Evolutionary conservation across 1,140 invertebrate genomes (phyloP).

Genomic region (Periplaneta americana): DNA sequence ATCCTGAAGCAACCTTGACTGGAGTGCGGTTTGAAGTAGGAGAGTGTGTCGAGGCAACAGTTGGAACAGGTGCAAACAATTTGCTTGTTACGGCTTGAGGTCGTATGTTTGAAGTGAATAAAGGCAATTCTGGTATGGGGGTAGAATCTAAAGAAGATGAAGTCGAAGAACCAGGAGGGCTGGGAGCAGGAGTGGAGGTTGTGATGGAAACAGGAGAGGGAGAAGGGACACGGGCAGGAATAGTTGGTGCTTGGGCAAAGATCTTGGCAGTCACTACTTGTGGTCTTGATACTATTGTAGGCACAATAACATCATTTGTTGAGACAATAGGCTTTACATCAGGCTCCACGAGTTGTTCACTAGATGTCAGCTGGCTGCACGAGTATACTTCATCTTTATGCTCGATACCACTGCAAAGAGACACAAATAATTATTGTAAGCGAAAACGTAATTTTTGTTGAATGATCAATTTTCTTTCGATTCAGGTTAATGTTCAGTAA

Average conservation of each 20-base stretch:
- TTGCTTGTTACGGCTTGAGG: neutral
- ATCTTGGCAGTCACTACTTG: neutral
- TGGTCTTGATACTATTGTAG: neutral
- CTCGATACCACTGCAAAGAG: slow-evolving; percentile 76
- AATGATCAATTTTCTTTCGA: too few species aligned
- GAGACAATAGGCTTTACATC: slow-evolving; percentile 29
- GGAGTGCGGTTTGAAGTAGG: neutral
- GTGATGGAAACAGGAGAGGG: slow-evolving; percentile 14
- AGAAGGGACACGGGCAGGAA: too few species aligned
- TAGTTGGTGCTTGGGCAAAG: neutral
- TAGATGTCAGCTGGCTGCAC: slow-evolving; percentile 51
- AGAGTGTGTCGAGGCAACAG: neutral
- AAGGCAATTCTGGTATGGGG: neutral
- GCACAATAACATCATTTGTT: too few species aligned
- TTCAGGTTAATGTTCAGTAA: too few species aligned
- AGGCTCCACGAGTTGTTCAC: neutral
- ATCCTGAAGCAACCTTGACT: neutral
- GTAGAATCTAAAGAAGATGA: neutral
- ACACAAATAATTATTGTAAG: neutral
- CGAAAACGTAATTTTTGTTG: too few species aligned
- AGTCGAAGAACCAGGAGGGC: neutral
- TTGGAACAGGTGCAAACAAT: slow-evolving; percentile 24
- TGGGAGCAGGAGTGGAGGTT: slow-evolving; percentile 1
- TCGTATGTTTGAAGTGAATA: neutral
- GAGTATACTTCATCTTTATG: slow-evolving; percentile 81